Base-by-base conservation (phyloP, 2,888 invertebrate species). In the Acleris literana region DNA sequence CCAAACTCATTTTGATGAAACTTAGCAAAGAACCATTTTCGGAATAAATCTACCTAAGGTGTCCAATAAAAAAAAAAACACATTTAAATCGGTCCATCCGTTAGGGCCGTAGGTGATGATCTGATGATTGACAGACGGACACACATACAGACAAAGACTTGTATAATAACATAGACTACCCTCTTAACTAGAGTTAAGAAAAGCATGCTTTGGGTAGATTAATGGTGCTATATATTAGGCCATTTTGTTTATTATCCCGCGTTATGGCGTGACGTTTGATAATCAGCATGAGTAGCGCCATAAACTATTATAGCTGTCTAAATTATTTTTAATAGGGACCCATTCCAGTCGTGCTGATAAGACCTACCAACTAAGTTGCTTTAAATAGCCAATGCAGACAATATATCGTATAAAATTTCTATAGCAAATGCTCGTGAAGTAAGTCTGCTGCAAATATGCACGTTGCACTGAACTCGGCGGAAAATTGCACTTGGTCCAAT, bases 401-500 rank as follows among this genome's bases (percentile, higher is more conserved):
- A 39, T 39, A 39, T 3, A 13, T 46, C 17, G 17, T 46, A 46
- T 17, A 17, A 16, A 46, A 17, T 46, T 46, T 3, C 46, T n/a
- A 16, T 46, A 7, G 46, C 17, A 46, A 46, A 46, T 46, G 17
- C 46, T 46, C 3, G 16, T 46, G 17, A 46, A 46, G 6, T 46
- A 46, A 16, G 22, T 22, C 16, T 18, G 68, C 71, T 68, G 70
- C 66, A 68, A 68, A 70, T 70, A 72, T 74, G 72, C 72, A 74
- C 71, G 70, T 71, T 75, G 74, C 76, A 71, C 67, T 74, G 81
- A 76, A 78, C 76, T 80, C 79, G 75, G 80, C 81, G 82, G 82
- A 82, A 88, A 88, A 88, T 88, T 90, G 86, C 86, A 81, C 85
- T 86, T 82, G 80, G 85, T 82, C 60, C 64, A 46, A 13, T 53